A percentile compares a stretch with the other conserved stretches of the same genome.
Conservation (phyloP, 2,113 vertebrate genomes). For the Prolemur simus region DNA sequence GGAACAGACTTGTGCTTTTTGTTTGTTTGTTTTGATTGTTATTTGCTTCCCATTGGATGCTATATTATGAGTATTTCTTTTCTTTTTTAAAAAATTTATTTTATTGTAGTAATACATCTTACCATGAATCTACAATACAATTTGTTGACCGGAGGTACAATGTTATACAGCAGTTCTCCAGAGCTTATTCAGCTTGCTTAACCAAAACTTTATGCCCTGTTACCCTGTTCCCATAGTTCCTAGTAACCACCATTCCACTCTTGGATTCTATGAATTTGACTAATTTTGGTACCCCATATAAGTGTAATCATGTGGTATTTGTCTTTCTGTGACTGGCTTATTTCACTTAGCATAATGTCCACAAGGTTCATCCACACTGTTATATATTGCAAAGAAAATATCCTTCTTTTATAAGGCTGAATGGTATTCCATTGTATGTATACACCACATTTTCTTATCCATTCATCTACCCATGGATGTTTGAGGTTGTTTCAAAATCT, state of each 20-base stretch:
- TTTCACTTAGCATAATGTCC: background rate
- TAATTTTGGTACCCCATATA: background rate
- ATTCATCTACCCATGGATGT: background rate
- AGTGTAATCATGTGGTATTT: background rate
- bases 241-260: background rate
- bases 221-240: too few species aligned
- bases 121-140: too few species aligned
- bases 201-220: background rate
- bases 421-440: background rate
- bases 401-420: background rate
- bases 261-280: background rate
- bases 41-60: background rate
- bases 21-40: background rate
- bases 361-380: background rate
- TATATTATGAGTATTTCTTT: background rate
- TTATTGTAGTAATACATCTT: background rate
- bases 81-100: background rate
- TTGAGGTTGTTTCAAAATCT: background rate
- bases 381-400: background rate
- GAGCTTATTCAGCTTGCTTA: background rate
- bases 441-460: background rate
- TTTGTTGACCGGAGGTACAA: background rate
- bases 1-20: background rate
- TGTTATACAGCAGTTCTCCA: background rate
- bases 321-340: background rate